phyloP scores from a whole-genome alignment of 2,888 invertebrate genomes.

The Sarcophaga rosellei region DNA sequence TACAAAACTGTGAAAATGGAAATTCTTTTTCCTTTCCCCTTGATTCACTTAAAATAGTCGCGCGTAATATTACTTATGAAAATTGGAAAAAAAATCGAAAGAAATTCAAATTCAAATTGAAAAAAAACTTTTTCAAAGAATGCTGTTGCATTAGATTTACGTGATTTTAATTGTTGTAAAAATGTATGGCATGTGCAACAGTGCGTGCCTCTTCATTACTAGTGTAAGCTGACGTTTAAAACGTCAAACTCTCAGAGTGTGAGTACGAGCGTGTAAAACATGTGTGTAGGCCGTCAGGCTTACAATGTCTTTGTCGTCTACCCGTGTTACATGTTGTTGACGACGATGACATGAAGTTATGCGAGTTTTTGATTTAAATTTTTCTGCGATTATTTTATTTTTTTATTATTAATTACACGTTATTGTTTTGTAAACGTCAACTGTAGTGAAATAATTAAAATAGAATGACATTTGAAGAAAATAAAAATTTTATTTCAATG shows the following conservation, averaged over 20 bases:
- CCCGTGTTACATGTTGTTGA: background rate
- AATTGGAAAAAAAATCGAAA: conserved; percentile 9
- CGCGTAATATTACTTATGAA: conserved; percentile 27
- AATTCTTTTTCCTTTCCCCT: conserved; percentile 56
- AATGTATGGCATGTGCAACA: conserved; percentile 38
- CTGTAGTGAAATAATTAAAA: background rate
- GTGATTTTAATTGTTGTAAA: conserved; percentile 63
- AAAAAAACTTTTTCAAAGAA: conserved; percentile 26
- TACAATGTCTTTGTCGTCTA: background rate
- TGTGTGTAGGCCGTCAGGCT: conserved; percentile 1
- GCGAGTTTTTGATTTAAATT: conserved; percentile 31
- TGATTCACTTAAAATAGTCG: conserved; percentile 6
- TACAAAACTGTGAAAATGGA: conserved; percentile 78
- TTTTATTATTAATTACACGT: background rate
- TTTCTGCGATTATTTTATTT: background rate
- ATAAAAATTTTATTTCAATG: no score
- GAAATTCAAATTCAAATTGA: conserved; percentile 33
- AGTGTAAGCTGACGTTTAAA: background rate
- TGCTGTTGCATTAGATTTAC: conserved; percentile 34
- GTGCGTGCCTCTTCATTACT: conserved; percentile 37
- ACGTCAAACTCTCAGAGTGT: background rate
- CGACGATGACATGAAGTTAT: conserved; percentile 64
- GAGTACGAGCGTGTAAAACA: background rate
- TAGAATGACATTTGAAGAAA: background rate
- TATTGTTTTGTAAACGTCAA: background rate